These are phyloP conservation scores for Squalus acanthias DNA, from an alignment of 2,797 vertebrate species.

Conservation along the genomic window DNA sequence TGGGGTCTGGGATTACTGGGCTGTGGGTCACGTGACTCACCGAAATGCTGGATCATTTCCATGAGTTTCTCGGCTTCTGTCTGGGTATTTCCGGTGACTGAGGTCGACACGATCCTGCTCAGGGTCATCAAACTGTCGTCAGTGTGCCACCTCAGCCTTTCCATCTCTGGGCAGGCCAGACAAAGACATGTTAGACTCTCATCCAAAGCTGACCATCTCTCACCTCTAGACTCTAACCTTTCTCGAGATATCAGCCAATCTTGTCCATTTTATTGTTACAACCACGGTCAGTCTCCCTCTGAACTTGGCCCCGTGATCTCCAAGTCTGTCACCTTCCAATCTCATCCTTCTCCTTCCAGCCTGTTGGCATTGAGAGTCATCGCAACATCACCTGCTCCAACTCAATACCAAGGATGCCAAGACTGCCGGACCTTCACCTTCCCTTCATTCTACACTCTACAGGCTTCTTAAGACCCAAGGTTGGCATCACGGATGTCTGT, in stretches of 20 bases:
- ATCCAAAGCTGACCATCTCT: neutral
- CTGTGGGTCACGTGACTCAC: slow-evolving; percentile 50
- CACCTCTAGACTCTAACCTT: neutral
- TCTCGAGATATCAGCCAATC: neutral
- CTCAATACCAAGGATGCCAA: neutral
- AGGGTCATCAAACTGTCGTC: slow-evolving; percentile 64
- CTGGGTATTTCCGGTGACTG: slow-evolving; percentile 54
- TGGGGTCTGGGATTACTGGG: too few species aligned
- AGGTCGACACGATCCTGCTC: slow-evolving; percentile 60
- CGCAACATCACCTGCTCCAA: neutral
- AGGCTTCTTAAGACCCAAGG: neutral
- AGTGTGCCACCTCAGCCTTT: slow-evolving; percentile 53
- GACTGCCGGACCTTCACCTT: neutral
- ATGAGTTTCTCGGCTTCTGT: slow-evolving; percentile 58
- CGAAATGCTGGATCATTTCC: slow-evolving; percentile 57
- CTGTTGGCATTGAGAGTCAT: neutral
- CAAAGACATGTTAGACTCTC: neutral
- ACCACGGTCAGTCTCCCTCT: neutral
- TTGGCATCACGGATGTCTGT: neutral
- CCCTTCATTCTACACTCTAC: neutral
- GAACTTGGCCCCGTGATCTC: neutral
- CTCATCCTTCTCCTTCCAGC: neutral
- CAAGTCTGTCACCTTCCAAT: neutral
- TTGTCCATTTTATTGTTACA: neutral
- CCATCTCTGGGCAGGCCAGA: slow-evolving; percentile 54